Evolutionary conservation across 1,140 invertebrate genomes (phyloP), one percentile per base, ranked within the genome.

Genomic region (Proctacanthus coquilletti): DNA sequence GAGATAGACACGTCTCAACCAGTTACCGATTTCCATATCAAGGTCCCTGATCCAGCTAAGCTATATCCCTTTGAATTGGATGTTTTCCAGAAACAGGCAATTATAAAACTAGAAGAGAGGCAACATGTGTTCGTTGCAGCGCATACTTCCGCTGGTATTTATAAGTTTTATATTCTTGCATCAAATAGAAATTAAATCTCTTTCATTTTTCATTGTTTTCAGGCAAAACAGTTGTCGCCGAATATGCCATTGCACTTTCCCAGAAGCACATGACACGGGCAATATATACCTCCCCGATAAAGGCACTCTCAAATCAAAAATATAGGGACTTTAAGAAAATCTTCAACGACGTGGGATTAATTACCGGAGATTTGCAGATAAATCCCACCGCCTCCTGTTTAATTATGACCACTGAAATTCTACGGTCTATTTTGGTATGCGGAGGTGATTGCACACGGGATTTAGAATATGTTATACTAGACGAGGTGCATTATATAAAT

Each of bases 401-500:
- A 0, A 95, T 99, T 29, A 98, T 99, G 94, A 99, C 96, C 1
- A 99, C 96, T 2, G 96, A 99, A 71, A 98, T 99, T 52, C 63
- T 99, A 11, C 73, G 91, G 42, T 94, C 88, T 1, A 97, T 98
- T 93, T 60, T 98, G 2, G 98, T 96, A 55, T 87, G 88, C 53
- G 91, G 86, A 15, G 91, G 88, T 38, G 91, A 97, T 53, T 78
- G 93, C 36, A 82, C 96, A 3, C 70, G 89, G 38, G 94, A 98
- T 65, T 66, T 99, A 32, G 94, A 99, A 59, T 98, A 91, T 72
- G 95, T 98, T 3, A 93, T 99, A 49, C 98, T 99, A 60, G 96
- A 99, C 63, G 96, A 99, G 69, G 93, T 98, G 18, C 95, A 99
- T 62, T 99, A 98, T 52, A 91, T 99, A 33, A 99, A 98, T 60